Evolutionary conservation across 2,113 vertebrate genomes (phyloP), one percentile per base, ranked within the genome.

Genomic region (Shinisaurus crocodilurus): DNA sequence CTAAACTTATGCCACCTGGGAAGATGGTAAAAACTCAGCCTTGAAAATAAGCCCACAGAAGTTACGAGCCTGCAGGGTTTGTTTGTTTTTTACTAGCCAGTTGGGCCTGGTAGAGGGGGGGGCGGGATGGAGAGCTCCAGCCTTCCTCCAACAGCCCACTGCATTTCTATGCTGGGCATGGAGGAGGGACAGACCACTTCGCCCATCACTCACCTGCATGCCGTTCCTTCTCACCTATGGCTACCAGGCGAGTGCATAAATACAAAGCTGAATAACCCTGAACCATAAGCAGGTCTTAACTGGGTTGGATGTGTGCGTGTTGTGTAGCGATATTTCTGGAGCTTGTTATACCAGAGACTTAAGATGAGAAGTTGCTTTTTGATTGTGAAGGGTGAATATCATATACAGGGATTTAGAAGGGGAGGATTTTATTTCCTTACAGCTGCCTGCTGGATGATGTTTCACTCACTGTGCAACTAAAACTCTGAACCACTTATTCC

Each of bases 391-490:
- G 50, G 54, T 48, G 54, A 84, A 45, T 81, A 84, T n/a, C 45
- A 63, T 20, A 29, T 45, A 45, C 10, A 74, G 40, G 70, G 69
- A 27, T 50, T 60, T 83, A 84, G 70, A 74, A n/a, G 70, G 45
- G 60, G 70, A n/a, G 54, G 88, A 84, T 77, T 89, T 89, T 85
- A 9, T 85, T 85, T 75, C 72, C 60, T 85, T 80, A 34, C 70
- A 85, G 82, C 45, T 76, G 79, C 70, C 37, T 13, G 32, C 13
- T 48, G 57, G 88, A 74, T 77, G 88, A 77, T 85, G 20, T 85
- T 85, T 89, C 43, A 67, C 72, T 32, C 48, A 45, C 57, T 65
- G 82, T 89, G 81, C 88, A 85, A 43, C 57, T 85, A 67, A 84
- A 89, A 67, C 80, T 85, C 60, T 9, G 25, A 37, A n/a, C 18